These are phyloP conservation scores for Metridium senile DNA, from an alignment of 92 coral and sea anemone genomes.

Conservation along the genomic window DNA sequence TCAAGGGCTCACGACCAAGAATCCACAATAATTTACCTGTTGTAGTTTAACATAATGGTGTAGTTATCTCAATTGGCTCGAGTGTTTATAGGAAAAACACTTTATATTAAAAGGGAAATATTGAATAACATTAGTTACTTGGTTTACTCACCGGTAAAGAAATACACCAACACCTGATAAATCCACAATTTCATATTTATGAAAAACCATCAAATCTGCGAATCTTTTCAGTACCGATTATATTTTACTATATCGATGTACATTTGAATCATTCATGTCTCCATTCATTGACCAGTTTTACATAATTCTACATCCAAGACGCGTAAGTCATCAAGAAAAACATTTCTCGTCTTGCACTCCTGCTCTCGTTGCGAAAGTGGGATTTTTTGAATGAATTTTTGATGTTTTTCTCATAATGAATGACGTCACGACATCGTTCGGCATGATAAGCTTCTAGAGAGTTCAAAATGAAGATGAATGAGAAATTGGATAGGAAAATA, in stretches of 20 bases:
- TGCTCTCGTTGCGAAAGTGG: neutral
- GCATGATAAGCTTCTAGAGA: neutral
- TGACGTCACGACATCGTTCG: neutral
- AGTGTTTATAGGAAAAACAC: neutral
- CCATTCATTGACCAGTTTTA: neutral
- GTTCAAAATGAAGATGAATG: neutral
- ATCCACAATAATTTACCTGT: too few species aligned
- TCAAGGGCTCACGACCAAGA: too few species aligned
- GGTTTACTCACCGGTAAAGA: neutral
- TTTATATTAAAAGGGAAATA: neutral
- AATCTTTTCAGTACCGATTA: neutral
- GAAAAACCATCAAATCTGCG: too few species aligned
- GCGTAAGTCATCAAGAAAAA: too few species aligned
- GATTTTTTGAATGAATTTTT: constrained; percentile 10
- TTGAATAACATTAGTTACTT: neutral
- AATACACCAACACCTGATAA: neutral
- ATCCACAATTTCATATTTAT: neutral
- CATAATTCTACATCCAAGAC: neutral
- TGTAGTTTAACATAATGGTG: too few species aligned
- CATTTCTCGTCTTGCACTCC: too few species aligned
- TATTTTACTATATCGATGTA: neutral
- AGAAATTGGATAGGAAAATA: neutral
- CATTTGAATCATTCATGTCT: neutral
- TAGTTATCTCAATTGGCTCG: neutral
- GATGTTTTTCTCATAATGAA: neutral